Evolutionary conservation across 2,888 invertebrate species (phyloP).

Genomic region (Lycocerus yunnanus): DNA sequence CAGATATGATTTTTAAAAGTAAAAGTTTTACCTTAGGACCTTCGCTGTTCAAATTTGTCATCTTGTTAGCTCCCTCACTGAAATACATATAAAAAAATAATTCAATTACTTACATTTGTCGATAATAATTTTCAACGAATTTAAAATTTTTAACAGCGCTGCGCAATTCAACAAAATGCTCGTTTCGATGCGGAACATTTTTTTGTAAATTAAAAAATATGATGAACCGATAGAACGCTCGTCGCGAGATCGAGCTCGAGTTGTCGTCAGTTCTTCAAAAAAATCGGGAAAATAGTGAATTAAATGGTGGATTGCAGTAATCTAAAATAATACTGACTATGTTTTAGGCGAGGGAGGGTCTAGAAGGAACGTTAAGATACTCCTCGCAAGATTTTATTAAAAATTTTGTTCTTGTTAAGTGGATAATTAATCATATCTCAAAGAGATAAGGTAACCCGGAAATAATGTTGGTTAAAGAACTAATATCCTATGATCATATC

Average conservation of each 20-base stretch:
- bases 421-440: neutral
- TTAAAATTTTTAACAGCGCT: neutral
- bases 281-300: too few relatives aligned
- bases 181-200: neutral
- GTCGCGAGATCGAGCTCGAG: too few relatives aligned
- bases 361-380: neutral
- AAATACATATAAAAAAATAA: neutral
- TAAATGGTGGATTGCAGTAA: too few relatives aligned
- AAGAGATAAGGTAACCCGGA: neutral
- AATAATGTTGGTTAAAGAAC: neutral
- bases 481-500: neutral
- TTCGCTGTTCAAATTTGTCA: neutral
- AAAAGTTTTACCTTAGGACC: neutral
- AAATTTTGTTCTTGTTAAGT: neutral
- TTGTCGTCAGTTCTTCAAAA: too few relatives aligned
- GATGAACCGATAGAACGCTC: too few relatives aligned
- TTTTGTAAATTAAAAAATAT: too few relatives aligned
- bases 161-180: neutral
- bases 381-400: neutral
- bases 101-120: neutral
- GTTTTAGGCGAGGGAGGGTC: too few relatives aligned
- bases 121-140: neutral
- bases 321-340: too few relatives aligned
- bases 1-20: neutral
- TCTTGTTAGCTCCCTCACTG: neutral